These are phyloP conservation scores for Acronicta aceris DNA, from an alignment of 2,888 invertebrate species.

Conservation along the genomic window DNA sequence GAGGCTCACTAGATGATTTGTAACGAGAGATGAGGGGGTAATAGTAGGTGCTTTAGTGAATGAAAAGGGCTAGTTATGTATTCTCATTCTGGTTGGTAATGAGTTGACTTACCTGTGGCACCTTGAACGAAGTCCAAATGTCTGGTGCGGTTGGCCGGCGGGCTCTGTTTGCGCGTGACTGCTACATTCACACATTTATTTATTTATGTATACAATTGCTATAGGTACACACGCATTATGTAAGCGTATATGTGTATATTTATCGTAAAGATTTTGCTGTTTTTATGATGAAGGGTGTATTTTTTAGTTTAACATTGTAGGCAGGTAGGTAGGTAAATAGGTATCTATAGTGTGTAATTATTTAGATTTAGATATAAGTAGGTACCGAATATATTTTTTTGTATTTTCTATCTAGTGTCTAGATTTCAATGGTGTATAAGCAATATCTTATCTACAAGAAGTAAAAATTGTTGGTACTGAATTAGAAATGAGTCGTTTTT, in stretches of 20 bases:
- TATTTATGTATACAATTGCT: conserved; percentile 54
- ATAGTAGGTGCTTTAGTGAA: conserved; percentile 22
- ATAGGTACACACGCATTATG: conserved; percentile 67
- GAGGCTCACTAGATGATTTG: conserved; percentile 53
- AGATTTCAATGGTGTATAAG: no score
- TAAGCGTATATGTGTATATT: conserved; percentile 30
- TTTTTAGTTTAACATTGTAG: background rate
- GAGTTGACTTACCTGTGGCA: conserved; percentile 56
- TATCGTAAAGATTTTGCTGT: conserved; percentile 10
- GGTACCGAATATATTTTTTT: no score
- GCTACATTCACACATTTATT: conserved; percentile 63
- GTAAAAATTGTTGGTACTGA: no score
- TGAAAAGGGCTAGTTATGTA: conserved; percentile 25
- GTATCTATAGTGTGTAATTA: no score
- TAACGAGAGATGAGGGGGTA: conserved; percentile 47
- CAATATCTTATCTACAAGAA: no score
- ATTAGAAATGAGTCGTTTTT: no score
- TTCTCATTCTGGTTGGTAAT: conserved; percentile 20
- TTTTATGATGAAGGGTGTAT: background rate
- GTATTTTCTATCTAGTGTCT: no score
- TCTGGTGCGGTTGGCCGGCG: conserved; percentile 49
- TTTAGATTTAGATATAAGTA: no score
- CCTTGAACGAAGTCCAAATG: conserved; percentile 68
- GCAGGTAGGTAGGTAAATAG: no score
- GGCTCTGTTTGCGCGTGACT: conserved; percentile 64